These are phyloP conservation scores for Galeruca laticollis DNA, from an alignment of 2,888 invertebrate species.

Conservation along the genomic window DNA sequence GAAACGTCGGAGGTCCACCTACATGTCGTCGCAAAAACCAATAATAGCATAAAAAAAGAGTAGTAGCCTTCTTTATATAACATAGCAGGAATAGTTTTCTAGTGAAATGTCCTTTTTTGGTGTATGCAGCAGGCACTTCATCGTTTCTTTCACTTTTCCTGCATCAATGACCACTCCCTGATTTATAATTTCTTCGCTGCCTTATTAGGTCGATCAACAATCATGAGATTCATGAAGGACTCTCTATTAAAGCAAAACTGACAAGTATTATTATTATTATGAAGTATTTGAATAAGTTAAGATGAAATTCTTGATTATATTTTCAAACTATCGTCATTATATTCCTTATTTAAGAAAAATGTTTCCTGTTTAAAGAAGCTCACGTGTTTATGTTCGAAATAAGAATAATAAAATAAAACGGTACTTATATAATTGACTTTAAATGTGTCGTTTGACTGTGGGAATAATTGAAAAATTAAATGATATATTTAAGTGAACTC, in stretches of 20 bases:
- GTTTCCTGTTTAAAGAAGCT: neutral
- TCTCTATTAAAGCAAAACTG: slow-evolving; percentile 5
- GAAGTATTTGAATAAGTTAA: slow-evolving; percentile 11
- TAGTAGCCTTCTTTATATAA: slow-evolving; percentile 15
- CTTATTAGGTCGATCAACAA: slow-evolving; percentile 12
- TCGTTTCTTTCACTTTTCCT: slow-evolving; percentile 27
- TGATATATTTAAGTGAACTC: too few species aligned
- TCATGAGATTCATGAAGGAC: slow-evolving; percentile 20
- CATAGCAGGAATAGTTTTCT: slow-evolving; percentile 24
- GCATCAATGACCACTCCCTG: slow-evolving; percentile 13
- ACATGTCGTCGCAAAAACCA: slow-evolving; percentile 8
- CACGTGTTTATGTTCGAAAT: too few species aligned
- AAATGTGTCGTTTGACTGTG: too few species aligned
- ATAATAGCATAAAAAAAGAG: neutral
- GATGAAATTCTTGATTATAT: neutral
- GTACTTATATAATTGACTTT: too few species aligned
- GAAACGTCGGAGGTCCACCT: slow-evolving; percentile 16
- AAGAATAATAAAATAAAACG: too few species aligned
- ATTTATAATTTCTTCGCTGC: slow-evolving; percentile 19
- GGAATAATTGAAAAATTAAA: too few species aligned
- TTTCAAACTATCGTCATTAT: neutral
- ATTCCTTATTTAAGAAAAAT: neutral
- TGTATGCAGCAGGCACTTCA: slow-evolving; percentile 16
- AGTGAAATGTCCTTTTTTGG: slow-evolving; percentile 30
- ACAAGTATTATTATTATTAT: slow-evolving; percentile 9